A percentile compares a stretch with the other conserved stretches of the same genome.
These are phyloP conservation scores for Mionectes olivaceus DNA, from an alignment of 2,797 vertebrate genomes.

Conservation along the genomic window DNA sequence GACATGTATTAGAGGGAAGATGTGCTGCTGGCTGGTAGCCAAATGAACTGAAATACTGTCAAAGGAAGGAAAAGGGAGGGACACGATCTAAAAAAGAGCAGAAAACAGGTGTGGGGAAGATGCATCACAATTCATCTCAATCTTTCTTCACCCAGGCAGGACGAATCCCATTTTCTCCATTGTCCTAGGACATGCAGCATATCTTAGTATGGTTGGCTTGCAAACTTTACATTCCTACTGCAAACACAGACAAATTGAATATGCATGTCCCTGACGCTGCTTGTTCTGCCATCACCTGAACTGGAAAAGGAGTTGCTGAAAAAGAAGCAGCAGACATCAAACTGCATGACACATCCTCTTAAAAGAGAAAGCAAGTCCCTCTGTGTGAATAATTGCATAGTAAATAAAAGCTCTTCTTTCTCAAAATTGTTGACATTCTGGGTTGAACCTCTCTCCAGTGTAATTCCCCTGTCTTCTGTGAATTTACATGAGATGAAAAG, in stretches of 20 bases:
- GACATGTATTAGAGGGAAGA: neutral
- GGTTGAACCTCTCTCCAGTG: neutral
- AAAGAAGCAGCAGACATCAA: constrained; percentile 18
- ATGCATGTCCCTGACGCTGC: neutral
- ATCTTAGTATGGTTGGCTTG: neutral
- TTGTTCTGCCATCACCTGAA: neutral
- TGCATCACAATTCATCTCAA: neutral
- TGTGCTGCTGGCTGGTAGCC: neutral
- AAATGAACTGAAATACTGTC: neutral
- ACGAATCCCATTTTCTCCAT: neutral
- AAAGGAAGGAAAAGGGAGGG: neutral
- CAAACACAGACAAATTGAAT: neutral
- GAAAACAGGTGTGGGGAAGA: neutral
- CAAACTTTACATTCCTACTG: neutral
- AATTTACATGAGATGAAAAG: constrained; percentile 35
- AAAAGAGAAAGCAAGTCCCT: constrained; percentile 31
- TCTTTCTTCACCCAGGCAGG: neutral
- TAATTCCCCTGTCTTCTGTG: constrained; percentile 4
- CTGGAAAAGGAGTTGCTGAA: neutral
- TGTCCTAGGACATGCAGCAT: neutral
- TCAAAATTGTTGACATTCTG: constrained; percentile 48
- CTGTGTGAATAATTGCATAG: constrained; percentile 46
- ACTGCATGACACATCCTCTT: constrained; percentile 9
- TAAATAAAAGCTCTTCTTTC: constrained; percentile 42
- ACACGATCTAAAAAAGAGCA: neutral